Conservation (phyloP, 1,140 invertebrate species). For the Drosophila albomicans region DNA sequence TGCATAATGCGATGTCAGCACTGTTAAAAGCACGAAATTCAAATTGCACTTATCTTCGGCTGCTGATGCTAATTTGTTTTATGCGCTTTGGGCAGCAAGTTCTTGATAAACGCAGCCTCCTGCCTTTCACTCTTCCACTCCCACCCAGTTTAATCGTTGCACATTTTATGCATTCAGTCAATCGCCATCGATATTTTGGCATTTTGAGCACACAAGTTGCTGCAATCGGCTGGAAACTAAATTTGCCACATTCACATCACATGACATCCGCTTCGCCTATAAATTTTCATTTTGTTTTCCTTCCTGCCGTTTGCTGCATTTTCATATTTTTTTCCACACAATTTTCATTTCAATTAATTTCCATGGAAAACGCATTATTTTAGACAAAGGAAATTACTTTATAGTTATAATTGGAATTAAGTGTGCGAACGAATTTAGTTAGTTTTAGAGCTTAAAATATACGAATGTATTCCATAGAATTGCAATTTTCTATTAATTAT, state of each 20-base stretch:
- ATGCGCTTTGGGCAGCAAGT: not conserved
- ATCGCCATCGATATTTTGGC: constrained; percentile 21
- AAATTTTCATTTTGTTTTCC: constrained; percentile 15
- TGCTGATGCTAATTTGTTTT: constrained; percentile 35
- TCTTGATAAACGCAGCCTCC: constrained; percentile 1
- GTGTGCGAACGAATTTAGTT: constrained; percentile 1
- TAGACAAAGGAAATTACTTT: not conserved
- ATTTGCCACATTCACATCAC: constrained; percentile 11
- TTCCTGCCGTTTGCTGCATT: constrained; percentile 3
- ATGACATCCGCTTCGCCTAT: constrained; percentile 16
- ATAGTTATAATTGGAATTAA: constrained; percentile 1
- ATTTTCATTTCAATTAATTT: constrained; percentile 9
- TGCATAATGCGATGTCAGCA: constrained; percentile 58
- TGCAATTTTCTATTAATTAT: not conserved
- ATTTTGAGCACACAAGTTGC: constrained; percentile 5
- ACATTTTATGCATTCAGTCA: constrained; percentile 18
- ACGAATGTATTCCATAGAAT: not conserved
- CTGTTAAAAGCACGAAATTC: constrained; percentile 51
- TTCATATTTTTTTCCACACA: not conserved
- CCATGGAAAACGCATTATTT: not conserved
- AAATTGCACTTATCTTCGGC: constrained; percentile 32
- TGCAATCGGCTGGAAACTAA: not conserved
- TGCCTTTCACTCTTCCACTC: too few species aligned
- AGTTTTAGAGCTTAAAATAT: not conserved
- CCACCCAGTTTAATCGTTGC: not conserved